Percentiles rank a stretch among this genome's conserved stretches.
Evolutionary conservation across 2,113 vertebrate species (phyloP).

Genomic region (Marmota flaviventris): DNA sequence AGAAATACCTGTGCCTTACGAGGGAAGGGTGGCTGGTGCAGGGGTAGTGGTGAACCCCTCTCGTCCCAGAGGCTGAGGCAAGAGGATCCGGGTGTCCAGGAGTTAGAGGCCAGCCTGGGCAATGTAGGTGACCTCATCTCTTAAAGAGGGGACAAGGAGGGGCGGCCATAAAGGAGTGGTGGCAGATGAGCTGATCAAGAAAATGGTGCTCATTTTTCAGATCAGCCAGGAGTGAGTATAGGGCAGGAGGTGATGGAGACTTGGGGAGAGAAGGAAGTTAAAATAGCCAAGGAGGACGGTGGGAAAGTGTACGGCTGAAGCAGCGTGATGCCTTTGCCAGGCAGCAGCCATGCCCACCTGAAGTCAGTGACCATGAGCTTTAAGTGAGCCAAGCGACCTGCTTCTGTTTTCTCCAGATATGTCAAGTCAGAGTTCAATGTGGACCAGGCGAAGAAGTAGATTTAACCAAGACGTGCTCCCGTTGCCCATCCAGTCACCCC

Average conservation of each 20-base stretch:
- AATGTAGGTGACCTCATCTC: not conserved
- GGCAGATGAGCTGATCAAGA: accelerated
- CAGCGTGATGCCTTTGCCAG: too few species aligned
- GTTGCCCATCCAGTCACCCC: too few species aligned
- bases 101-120: not conserved
- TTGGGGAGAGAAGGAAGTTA: not conserved
- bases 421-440: not conserved
- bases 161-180: not conserved
- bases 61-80: not conserved
- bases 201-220: not conserved
- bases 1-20: not conserved
- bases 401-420: not conserved
- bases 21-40: not conserved
- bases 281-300: accelerated
- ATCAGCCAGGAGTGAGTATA: accelerated
- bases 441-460: not conserved
- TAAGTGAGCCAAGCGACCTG: not conserved
- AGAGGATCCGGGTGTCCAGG: too few species aligned
- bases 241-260: not conserved
- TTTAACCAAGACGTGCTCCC: not conserved
- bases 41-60: not conserved
- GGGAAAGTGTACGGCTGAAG: not conserved
- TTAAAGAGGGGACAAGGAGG: not conserved
- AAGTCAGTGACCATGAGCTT: not conserved
- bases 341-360: accelerated